Evolutionary conservation across 2,888 invertebrate species (phyloP).

Genomic region (Alentia gelatinosa): DNA sequence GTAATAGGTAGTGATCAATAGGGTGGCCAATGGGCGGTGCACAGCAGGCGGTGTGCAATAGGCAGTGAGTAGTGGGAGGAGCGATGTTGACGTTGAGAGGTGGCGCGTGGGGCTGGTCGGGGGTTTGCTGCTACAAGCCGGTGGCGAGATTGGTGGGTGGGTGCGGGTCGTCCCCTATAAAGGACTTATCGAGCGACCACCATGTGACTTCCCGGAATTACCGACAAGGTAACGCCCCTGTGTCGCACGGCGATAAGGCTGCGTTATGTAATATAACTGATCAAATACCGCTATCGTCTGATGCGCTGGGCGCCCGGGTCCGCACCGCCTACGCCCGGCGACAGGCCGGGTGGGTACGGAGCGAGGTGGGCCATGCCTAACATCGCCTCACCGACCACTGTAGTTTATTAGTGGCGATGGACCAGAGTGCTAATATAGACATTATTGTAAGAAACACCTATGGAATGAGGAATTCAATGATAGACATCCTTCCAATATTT

Average conservation of each 20-base stretch:
- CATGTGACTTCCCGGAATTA: slow-evolving; percentile 48
- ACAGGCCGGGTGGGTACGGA: no score
- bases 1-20: no score
- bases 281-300: slow-evolving; percentile 42
- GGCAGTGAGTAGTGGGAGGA: neutral
- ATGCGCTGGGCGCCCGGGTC: neutral
- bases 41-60: no score
- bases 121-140: neutral
- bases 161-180: slow-evolving; percentile 34
- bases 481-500: no score
- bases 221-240: neutral
- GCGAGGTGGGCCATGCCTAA: no score
- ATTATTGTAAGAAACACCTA: no score
- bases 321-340: neutral
- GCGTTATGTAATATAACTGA: slow-evolving; percentile 47
- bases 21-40: no score
- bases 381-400: no score
- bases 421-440: no score
- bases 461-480: no score
- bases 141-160: neutral
- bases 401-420: no score
- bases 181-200: slow-evolving; percentile 26
- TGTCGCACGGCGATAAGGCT: neutral
- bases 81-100: neutral
- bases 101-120: neutral